Evolutionary conservation across 2,888 invertebrate genomes (phyloP).

Genomic region (Epistrophe eligans): DNA sequence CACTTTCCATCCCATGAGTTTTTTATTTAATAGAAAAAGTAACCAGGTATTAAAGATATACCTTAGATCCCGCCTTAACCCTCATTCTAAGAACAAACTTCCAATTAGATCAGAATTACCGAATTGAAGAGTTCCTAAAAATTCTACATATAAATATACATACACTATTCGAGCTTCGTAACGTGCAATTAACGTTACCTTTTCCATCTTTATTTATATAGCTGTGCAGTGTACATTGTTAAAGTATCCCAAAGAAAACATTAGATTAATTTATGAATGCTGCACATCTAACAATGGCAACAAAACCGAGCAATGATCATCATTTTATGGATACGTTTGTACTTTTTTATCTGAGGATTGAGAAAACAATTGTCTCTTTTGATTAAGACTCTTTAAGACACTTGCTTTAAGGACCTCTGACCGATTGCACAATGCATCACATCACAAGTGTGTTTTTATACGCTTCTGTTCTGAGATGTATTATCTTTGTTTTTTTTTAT

Average conservation of each 20-base stretch:
- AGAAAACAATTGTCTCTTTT: constrained; percentile 63
- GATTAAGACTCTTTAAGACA: constrained; percentile 44
- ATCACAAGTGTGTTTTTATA: constrained; percentile 48
- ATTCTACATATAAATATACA: too few relatives aligned
- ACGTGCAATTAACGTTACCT: constrained; percentile 61
- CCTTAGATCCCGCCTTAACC: constrained; percentile 10
- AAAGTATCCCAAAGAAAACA: neutral
- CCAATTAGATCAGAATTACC: constrained; percentile 59
- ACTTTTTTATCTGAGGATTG: constrained; percentile 47
- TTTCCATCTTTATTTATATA: constrained; percentile 28
- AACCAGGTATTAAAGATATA: neutral
- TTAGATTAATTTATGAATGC: constrained; percentile 61
- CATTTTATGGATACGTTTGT: constrained; percentile 41
- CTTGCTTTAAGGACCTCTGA: constrained; percentile 29
- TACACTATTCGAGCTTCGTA: too few relatives aligned
- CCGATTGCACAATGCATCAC: constrained; percentile 38
- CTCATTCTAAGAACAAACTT: constrained; percentile 54
- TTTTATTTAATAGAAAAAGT: neutral
- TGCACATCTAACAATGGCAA: constrained; percentile 57
- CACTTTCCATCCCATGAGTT: too few relatives aligned
- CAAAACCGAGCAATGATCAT: constrained; percentile 57
- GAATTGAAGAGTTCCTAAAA: constrained; percentile 26
- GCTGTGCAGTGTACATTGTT: neutral
- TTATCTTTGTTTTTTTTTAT: constrained; percentile 36
- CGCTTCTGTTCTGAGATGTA: constrained; percentile 65